Evolutionary conservation across 1,140 invertebrate species (phyloP).

Genomic region (Calephelis virginiensis): DNA sequence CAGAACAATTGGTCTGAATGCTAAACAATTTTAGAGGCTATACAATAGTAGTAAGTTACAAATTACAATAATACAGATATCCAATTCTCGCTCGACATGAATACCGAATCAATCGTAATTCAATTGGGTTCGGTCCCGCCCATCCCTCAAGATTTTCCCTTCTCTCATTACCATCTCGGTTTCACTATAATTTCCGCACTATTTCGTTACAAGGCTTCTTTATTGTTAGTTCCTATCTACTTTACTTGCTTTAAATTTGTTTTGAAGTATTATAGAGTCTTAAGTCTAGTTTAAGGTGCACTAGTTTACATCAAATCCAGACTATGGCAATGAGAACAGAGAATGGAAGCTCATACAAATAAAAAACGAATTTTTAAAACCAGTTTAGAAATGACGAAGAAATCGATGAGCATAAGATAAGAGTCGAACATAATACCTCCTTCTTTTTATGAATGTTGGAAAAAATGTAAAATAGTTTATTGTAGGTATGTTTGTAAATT

Average conservation of each 20-base stretch:
- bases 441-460: too few species aligned
- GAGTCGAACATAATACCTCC: too few species aligned
- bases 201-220: constrained; percentile 4
- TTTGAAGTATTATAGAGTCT: neutral
- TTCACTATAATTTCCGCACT: constrained; percentile 11
- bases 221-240: neutral
- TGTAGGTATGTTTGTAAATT: too few species aligned
- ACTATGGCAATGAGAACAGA: too few species aligned
- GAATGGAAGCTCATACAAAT: too few species aligned
- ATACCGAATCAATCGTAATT: constrained; percentile 14
- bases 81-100: constrained; percentile 8
- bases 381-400: too few species aligned
- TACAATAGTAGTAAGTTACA: constrained; percentile 1
- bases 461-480: too few species aligned
- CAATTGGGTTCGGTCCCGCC: constrained; percentile 6
- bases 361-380: too few species aligned
- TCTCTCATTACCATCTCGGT: constrained; percentile 14
- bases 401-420: too few species aligned
- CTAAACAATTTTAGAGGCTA: neutral
- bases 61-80: constrained; percentile 3
- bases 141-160: neutral
- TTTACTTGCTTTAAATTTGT: neutral
- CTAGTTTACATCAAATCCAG: too few species aligned
- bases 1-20: neutral
- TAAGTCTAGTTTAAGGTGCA: neutral